Conservation (phyloP, 23 tunicate species). For the Trididemnum miniatum region DNA sequence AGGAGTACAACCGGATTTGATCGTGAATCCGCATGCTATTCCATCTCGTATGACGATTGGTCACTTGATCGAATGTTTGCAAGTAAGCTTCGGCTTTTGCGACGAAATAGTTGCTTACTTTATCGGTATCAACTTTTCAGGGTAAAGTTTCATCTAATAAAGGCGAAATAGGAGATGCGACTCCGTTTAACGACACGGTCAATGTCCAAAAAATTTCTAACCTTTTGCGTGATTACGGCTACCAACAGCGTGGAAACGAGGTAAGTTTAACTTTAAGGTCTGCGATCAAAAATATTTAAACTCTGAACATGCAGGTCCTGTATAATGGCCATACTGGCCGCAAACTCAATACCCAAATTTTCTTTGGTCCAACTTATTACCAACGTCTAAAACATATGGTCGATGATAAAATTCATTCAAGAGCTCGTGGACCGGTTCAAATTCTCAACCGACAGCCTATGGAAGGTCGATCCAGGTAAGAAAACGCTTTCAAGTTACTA, state of each 20-base stretch:
- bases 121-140: too few species aligned
- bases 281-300: background rate
- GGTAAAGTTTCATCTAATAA: conserved; percentile 98
- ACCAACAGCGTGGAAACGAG: conserved; percentile 99
- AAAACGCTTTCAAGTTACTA: background rate
- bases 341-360: conserved; percentile 95
- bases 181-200: conserved; percentile 98
- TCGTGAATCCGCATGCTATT: conserved; percentile 99
- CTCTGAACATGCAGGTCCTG: conserved; percentile 33
- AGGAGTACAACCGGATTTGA: conserved; percentile 96
- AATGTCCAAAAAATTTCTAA: conserved; percentile 99
- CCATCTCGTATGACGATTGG: conserved; percentile 99
- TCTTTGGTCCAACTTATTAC: conserved; percentile 99
- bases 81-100: conserved; percentile 25
- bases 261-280: conserved; percentile 34
- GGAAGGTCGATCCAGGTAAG: conserved; percentile 95
- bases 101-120: background rate
- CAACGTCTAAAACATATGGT: conserved; percentile 99
- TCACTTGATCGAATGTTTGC: conserved; percentile 95
- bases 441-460: conserved; percentile 97
- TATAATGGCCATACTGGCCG: conserved; percentile 97
- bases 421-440: conserved; percentile 99
- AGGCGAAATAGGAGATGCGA: conserved; percentile 99
- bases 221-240: conserved; percentile 94
- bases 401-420: conserved; percentile 96